Evolutionary conservation across 1,140 invertebrate species (phyloP).

Genomic region (Aphelenchoides avenae): DNA sequence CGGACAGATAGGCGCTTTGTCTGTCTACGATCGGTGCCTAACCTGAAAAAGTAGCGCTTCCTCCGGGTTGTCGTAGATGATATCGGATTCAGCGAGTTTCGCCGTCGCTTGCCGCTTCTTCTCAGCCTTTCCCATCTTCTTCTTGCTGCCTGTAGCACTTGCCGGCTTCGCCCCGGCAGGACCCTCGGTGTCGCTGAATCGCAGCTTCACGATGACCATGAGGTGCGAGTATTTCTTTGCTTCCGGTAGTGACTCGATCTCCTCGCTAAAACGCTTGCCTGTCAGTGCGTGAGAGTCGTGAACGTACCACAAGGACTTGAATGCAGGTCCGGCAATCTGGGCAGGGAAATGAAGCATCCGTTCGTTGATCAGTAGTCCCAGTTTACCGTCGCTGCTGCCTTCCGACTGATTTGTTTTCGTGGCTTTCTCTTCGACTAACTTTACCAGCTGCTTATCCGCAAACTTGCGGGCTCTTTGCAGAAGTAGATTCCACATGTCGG

Average conservation of each 20-base stretch:
- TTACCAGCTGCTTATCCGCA: constrained; percentile 17
- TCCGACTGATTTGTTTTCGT: constrained; percentile 3
- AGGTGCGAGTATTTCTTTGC: constrained; percentile 19
- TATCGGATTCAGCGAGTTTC: constrained; percentile 18
- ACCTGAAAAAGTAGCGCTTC: constrained; percentile 42
- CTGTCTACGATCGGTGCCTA: background rate
- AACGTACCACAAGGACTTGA: constrained; percentile 22
- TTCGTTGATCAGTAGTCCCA: constrained; percentile 39
- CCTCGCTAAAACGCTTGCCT: constrained; percentile 11
- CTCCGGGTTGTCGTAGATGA: constrained; percentile 39
- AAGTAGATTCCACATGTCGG: constrained; percentile 26
- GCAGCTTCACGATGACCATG: constrained; percentile 34
- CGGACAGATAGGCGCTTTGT: no score
- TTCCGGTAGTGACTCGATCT: constrained; percentile 34
- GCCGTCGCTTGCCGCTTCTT: constrained; percentile 22
- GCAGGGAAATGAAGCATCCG: constrained; percentile 45
- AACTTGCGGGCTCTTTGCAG: constrained; percentile 32
- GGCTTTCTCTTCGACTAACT: constrained; percentile 19
- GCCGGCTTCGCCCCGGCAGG: background rate
- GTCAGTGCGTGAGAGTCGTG: background rate
- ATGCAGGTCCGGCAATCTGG: constrained; percentile 45
- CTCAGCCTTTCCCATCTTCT: constrained; percentile 42
- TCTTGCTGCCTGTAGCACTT: constrained; percentile 11
- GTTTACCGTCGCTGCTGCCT: no score
- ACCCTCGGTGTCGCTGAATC: constrained; percentile 14